Base-by-base conservation (phyloP, 23 tunicate species). In the Phallusia fumigata region DNA sequence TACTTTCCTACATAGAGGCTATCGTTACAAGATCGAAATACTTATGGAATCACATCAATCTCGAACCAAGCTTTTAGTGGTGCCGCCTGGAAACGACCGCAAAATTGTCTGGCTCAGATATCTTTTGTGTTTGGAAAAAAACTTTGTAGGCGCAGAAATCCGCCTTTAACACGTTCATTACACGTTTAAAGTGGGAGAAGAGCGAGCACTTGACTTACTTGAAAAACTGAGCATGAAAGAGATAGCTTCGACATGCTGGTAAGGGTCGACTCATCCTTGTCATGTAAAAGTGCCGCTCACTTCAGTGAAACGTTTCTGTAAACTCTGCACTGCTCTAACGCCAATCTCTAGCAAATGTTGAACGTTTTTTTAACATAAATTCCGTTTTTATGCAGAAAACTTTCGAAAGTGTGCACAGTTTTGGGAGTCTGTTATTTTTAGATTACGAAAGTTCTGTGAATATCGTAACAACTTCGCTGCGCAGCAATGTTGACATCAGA, bases 141-240 rank as follows among this genome's bases (percentile, higher is more conserved):
- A 21, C 13, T 58, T 22, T 58, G 8, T 58, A 58, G 28, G 69
- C 11, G 69, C 35, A 13, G 22, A 74, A 19, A 21, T 19, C 22
- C 5, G 13, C 45, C 12, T 35, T 74, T 32, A 33, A 74, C 83
- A 79, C 35, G 83, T 79, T 79, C 83, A 79, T 79, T 79, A 52
- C 73, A 52, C 10, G 64, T 31, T 45, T 79, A 65, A 53, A 79
- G 73, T 52, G 73, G 83, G 10, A 22, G 69, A 58, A 58, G 69
- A 58, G 69, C 69, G 28, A 58, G 28, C 28, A 58, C 69, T 58
- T 58, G 69, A 58, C 69, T 58, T 58, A 58, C 69, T 58, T 58
- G 69, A 58, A 58, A 58, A 58, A 58, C 69, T 58, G 28, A 58
- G 28, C 69, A 58, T 58, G 13, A 58, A 6, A 24, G 69, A 58